Percentiles rank a stretch among this genome's conserved stretches.
Conservation (phyloP, 92 coral and sea anemone species). For the Palythoa caribaeorum region DNA sequence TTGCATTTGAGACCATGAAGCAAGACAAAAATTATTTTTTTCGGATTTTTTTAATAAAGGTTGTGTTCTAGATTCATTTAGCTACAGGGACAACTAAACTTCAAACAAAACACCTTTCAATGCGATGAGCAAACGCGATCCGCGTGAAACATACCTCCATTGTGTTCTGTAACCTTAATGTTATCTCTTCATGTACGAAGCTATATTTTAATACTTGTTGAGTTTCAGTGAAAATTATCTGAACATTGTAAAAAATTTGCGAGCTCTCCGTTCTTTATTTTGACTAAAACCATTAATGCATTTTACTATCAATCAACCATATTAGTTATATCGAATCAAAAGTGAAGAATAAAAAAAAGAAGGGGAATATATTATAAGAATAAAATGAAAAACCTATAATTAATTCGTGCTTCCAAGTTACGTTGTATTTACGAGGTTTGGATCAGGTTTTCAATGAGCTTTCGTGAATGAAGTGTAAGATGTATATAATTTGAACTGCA, state of each 20-base stretch:
- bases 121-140: too few relatives aligned
- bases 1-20: too few relatives aligned
- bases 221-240: too few relatives aligned
- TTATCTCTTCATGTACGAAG: neutral
- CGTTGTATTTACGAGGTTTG: conserved; percentile 14
- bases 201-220: neutral
- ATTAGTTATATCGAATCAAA: conserved; percentile 4
- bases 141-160: too few relatives aligned
- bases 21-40: too few relatives aligned
- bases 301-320: neutral
- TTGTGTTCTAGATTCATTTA: too few relatives aligned
- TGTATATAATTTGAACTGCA: conserved; percentile 1
- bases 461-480: conserved; percentile 24
- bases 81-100: too few relatives aligned
- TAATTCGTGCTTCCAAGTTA: conserved; percentile 20
- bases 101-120: too few relatives aligned
- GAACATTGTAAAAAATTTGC: neutral
- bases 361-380: neutral
- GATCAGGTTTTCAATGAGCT: neutral
- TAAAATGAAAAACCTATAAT: conserved; percentile 8
- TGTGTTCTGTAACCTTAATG: too few relatives aligned
- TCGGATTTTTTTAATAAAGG: too few relatives aligned
- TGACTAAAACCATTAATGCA: neutral
- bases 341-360: neutral
- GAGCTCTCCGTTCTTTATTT: neutral